Evolutionary conservation across 2,888 invertebrate species (phyloP).

Genomic region (Andrena camellia): DNA sequence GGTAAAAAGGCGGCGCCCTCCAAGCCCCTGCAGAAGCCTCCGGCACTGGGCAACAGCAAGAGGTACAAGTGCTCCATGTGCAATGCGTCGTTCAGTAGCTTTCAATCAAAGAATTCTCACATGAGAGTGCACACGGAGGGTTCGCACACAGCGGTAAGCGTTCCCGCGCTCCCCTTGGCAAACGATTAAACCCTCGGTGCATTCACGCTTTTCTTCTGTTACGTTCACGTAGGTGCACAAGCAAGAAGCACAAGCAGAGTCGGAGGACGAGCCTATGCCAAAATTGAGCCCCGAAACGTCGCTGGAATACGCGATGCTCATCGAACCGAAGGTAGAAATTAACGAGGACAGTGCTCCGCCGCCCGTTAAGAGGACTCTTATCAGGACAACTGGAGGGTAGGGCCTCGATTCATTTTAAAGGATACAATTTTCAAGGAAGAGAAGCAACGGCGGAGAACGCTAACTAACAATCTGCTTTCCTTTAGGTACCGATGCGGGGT

Average conservation of each 20-base stretch:
- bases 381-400: slow-evolving; percentile 78
- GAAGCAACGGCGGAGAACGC: background rate
- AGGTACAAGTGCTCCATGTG: slow-evolving; percentile 77
- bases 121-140: slow-evolving; percentile 73
- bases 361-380: slow-evolving; percentile 79
- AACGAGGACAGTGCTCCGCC: slow-evolving; percentile 71
- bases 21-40: slow-evolving; percentile 64
- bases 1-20: slow-evolving; percentile 64
- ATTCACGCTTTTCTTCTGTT: background rate
- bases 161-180: background rate
- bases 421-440: background rate
- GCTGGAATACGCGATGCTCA: slow-evolving; percentile 67
- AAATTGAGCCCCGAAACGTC: slow-evolving; percentile 73
- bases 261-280: slow-evolving; percentile 71
- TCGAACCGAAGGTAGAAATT: slow-evolving; percentile 76
- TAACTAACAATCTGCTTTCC: slow-evolving; percentile 13
- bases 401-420: background rate
- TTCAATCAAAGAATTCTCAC: slow-evolving; percentile 77
- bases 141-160: slow-evolving; percentile 38
- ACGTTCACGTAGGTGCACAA: slow-evolving; percentile 59
- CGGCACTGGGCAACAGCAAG: slow-evolving; percentile 64
- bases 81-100: slow-evolving; percentile 72
- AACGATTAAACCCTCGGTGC: background rate
- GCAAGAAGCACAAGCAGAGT: slow-evolving; percentile 61
- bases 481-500: slow-evolving; percentile 80